These are phyloP conservation scores for Lithophane socia DNA, from an alignment of 2,888 invertebrate species.

Conservation along the genomic window DNA sequence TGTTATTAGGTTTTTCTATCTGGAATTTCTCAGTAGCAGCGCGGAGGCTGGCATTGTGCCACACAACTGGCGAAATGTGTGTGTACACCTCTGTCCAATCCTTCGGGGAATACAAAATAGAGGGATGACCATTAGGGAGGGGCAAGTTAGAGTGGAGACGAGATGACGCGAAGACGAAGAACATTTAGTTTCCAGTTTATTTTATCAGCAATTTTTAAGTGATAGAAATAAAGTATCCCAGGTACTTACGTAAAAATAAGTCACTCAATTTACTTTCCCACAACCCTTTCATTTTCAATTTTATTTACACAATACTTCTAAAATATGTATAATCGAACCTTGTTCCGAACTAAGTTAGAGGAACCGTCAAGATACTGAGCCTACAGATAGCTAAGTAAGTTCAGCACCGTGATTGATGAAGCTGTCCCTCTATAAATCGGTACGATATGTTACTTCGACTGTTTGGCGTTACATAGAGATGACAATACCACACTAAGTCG, in stretches of 20 bases:
- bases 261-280: too few species aligned
- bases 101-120: too few species aligned
- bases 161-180: neutral
- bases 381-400: slow-evolving; percentile 54
- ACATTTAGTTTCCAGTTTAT: neutral
- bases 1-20: too few species aligned
- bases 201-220: neutral
- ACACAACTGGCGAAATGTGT: too few species aligned
- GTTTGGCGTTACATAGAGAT: slow-evolving; percentile 34
- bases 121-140: neutral
- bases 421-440: slow-evolving; percentile 43
- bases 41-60: too few species aligned
- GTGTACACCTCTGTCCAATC: too few species aligned
- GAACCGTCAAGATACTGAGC: slow-evolving; percentile 44
- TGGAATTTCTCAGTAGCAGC: too few species aligned
- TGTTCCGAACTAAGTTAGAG: slow-evolving; percentile 44
- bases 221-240: neutral
- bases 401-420: slow-evolving; percentile 62
- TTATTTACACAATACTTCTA: neutral
- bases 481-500: slow-evolving; percentile 27
- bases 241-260: too few species aligned
- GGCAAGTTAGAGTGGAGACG: neutral
- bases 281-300: neutral
- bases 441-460: slow-evolving; percentile 46
- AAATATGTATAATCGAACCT: slow-evolving; percentile 24